Evolutionary conservation across 1,140 invertebrate species (phyloP), one percentile per base, ranked within the genome.

Genomic region (Brevipalpus yothersi): DNA sequence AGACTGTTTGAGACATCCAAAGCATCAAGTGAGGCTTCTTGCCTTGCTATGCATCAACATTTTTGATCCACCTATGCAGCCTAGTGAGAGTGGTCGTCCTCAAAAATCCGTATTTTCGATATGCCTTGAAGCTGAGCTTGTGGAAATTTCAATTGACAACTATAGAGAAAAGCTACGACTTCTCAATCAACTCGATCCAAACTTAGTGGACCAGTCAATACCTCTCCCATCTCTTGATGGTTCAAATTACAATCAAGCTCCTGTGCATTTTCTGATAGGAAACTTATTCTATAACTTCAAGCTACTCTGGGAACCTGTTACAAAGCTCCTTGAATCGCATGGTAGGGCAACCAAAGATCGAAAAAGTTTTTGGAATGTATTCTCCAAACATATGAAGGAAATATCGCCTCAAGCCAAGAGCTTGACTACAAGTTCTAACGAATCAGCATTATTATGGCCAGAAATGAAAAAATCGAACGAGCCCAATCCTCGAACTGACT

Each of bases 241-340:
- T 15, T n/a, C 40, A n/a, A 40, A 43, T 8, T 61, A 58, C 39
- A 40, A 61, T 10, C n/a, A 53, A 66, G 70, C 77, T 54, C 77
- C 81, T 0, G 66, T 93, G 3, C 75, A 80, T 57, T 89, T 84
- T 68, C 74, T 91, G 59, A 74, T 92, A 9, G 86, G 88, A 9
- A 76, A 80, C 61, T 70, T 93, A 4, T 88, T 83, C 69, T 72
- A 84, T 4, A 93, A 93, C 68, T 92, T 93, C 64, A 82, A 83
- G 65, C 71, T 88, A 21, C 66, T 95, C 0, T 94, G 89, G 89
- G 80, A 83, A 53, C 84, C 86, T n/a, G 72, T 83, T 0, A 72
- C 75, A 9, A 77, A 58, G 8, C 17, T 58, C n/a, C 17, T 58
- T 58, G 17, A 58, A 47, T 4, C 5, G 9, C 21, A 55, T 55